Base-by-base conservation (phyloP, 2,888 invertebrate genomes). In the Eupithecia vulgata region DNA sequence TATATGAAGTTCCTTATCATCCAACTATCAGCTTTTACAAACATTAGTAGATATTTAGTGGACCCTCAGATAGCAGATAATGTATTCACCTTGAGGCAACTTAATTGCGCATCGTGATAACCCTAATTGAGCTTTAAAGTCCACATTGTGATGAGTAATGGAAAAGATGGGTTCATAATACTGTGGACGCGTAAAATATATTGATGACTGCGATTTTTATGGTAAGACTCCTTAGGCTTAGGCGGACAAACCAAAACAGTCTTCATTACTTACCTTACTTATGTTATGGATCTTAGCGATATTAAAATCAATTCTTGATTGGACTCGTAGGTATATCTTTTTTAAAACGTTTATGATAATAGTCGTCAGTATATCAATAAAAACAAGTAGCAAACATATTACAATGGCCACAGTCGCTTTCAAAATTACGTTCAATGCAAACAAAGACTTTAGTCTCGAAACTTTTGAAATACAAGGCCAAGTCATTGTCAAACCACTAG, bases 71-170 rank as follows among this genome's bases (percentile, higher is more conserved):
- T 40, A 34, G 13, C 45, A 68, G 42, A 42, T 62, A 69, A 74
- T 67, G 52, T 45, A 70, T 64, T 64, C 37, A 75, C 71, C 72
- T 77, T 74, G 73, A 71, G 62, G 69, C 71, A 70, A 67, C 73
- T 76, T 76, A 77, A 77, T 77, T 77, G 75, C 59, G 71, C 61
- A 71, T 82, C 86, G 84, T 88, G 88, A 86, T 77, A 75, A 75
- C 81, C 84, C 84, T 88, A 89, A 90, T 90, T 89, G 86, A 89
- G 89, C 87, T 89, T 89, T 90, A 90, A 81, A 80, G 85, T 84
- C 85, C 88, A 90, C 88, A 88, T 37, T 37, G 17, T 13, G 7
- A 88, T 87, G 87, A 89, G 82, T 88, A 87, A 89, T 88, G 86
- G 68, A 83, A 52, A 52, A 8, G 8, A 21, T 21, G 8, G 21